Conservation (phyloP, 2,888 invertebrate genomes). For the Eupithecia exiguata region DNA sequence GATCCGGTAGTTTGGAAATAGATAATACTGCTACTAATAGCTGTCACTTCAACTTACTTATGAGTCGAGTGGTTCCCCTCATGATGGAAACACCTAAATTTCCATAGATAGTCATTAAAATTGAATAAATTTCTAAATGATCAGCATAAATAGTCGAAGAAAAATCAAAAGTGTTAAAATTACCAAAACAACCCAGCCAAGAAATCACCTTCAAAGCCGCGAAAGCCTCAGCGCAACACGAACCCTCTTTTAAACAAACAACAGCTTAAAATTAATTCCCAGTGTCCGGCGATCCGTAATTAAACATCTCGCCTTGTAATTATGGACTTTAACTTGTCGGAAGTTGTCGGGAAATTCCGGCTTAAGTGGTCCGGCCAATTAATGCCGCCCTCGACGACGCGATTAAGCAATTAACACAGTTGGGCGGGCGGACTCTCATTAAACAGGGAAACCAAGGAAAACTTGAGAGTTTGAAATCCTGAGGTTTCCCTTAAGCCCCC, state of each 20-base stretch:
- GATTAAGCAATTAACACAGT: slow-evolving; percentile 83
- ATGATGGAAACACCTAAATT: neutral
- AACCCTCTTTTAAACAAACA: slow-evolving; percentile 57
- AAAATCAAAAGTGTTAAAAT: slow-evolving; percentile 8
- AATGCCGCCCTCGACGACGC: slow-evolving; percentile 72
- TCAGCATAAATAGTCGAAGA: neutral
- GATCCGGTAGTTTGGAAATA: neutral
- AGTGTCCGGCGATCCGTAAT: slow-evolving; percentile 76
- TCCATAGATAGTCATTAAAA: neutral
- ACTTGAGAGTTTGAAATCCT: slow-evolving; percentile 66
- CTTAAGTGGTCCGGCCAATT: slow-evolving; percentile 81
- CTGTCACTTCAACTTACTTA: neutral
- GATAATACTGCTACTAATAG: neutral
- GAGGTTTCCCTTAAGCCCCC: slow-evolving; percentile 49
- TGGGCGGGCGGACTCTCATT: slow-evolving; percentile 78
- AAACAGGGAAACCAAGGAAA: slow-evolving; percentile 48
- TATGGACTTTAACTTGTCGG: slow-evolving; percentile 72
- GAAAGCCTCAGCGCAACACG: slow-evolving; percentile 52
- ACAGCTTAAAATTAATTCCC: slow-evolving; percentile 73
- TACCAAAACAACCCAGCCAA: slow-evolving; percentile 12
- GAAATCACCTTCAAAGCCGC: slow-evolving; percentile 14
- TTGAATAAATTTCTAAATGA: neutral
- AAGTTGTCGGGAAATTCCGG: slow-evolving; percentile 69
- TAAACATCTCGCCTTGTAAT: slow-evolving; percentile 83
- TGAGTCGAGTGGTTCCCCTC: neutral